Conservation (phyloP, 2,113 vertebrate genomes). For the Peucedramus taeniatus region DNA sequence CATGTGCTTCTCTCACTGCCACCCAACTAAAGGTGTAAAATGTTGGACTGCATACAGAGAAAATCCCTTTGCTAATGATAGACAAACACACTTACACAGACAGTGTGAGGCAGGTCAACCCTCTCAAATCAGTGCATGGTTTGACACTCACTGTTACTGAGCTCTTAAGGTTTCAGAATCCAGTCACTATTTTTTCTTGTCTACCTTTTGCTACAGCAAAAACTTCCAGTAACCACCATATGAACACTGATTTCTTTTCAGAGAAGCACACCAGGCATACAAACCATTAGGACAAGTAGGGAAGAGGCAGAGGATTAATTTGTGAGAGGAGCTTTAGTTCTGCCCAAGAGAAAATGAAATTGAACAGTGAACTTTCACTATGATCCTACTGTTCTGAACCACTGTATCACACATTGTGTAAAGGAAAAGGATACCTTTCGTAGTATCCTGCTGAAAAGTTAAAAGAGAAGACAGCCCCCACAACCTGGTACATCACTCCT, state of each 20-base stretch:
- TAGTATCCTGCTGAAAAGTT: background rate
- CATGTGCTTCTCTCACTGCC: background rate
- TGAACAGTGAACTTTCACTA: background rate
- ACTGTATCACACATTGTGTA: background rate
- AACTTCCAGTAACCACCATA: background rate
- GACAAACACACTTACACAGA: background rate
- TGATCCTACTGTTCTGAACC: background rate
- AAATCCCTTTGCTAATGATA: background rate
- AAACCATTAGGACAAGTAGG: rapidly evolving
- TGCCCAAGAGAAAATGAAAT: background rate
- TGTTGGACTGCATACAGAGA: background rate
- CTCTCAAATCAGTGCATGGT: background rate
- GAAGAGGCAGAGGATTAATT: background rate
- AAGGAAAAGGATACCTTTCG: background rate
- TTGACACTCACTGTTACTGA: background rate
- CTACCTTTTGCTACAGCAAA: background rate
- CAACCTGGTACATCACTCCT: background rate
- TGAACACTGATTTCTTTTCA: background rate
- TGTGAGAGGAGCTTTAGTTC: background rate
- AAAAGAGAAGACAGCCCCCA: background rate
- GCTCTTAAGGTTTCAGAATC: background rate
- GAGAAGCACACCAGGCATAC: background rate
- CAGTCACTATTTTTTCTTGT: background rate
- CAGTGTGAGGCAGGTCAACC: background rate
- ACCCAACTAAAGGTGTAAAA: background rate